Evolutionary conservation across 2,113 vertebrate species (phyloP).

Genomic region (Clarias macrocephalus): DNA sequence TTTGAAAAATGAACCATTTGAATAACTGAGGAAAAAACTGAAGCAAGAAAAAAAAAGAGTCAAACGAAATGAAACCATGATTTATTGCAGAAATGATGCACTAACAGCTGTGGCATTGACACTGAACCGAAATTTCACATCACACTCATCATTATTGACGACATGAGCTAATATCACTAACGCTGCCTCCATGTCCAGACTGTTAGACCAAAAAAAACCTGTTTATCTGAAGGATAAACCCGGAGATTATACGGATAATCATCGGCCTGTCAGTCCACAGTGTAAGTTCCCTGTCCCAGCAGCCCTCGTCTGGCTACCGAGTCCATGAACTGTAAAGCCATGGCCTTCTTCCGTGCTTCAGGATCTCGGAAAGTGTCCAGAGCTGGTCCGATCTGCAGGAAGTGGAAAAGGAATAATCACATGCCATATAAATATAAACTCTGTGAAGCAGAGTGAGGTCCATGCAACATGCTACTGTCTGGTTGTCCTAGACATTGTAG

Average conservation of each 20-base stretch:
- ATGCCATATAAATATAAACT: background rate
- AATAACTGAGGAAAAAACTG: background rate
- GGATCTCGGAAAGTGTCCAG: conserved; percentile 81
- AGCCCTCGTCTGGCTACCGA: conserved; percentile 52
- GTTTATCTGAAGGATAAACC: conserved; percentile 17
- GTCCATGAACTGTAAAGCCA: conserved; percentile 68
- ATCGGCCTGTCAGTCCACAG: conserved; percentile 45
- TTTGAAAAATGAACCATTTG: background rate
- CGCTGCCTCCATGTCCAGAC: background rate
- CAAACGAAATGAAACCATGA: background rate
- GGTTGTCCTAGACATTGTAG: conserved; percentile 6
- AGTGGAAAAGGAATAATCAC: conserved; percentile 30
- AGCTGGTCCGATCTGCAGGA: conserved; percentile 72
- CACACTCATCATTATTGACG: background rate
- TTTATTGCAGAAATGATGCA: background rate
- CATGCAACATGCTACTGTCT: conserved; percentile 11
- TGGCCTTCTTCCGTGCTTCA: conserved; percentile 58
- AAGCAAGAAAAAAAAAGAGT: background rate
- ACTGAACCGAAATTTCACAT: background rate
- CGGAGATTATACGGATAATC: conserved; percentile 8
- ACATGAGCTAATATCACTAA: background rate
- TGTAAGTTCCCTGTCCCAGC: conserved; percentile 64
- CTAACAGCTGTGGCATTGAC: background rate
- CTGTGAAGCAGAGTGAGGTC: conserved; percentile 3
- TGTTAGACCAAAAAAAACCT: background rate